Conservation (phyloP, 1,140 invertebrate species). For the Muscidifurax raptorellus region DNA sequence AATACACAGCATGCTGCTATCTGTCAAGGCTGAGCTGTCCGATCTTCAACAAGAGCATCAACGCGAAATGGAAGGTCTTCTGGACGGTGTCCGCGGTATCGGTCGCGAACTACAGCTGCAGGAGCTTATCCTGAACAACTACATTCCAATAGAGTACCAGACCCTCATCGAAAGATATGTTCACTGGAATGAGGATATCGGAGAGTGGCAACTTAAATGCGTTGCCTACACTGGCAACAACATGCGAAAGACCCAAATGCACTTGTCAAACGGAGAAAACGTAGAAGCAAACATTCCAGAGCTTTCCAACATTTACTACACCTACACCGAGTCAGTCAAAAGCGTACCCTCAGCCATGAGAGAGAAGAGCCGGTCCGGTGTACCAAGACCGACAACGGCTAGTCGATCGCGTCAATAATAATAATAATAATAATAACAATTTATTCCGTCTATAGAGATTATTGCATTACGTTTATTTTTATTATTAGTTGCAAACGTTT, state of each 20-base stretch:
- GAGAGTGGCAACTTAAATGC: conserved; percentile 98
- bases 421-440: not conserved
- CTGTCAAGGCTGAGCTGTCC: conserved; percentile 89
- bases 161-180: conserved; percentile 94
- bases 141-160: conserved; percentile 95
- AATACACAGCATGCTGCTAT: conserved; percentile 87
- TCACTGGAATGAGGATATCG: conserved; percentile 98
- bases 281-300: not conserved
- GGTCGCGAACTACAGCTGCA: conserved; percentile 94
- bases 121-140: conserved; percentile 89
- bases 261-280: conserved; percentile 59
- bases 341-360: not conserved
- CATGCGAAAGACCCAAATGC: conserved; percentile 85
- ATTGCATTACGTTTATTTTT: not conserved
- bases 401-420: not conserved
- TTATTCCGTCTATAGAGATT: not conserved
- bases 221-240: conserved; percentile 99
- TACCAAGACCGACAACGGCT: not conserved
- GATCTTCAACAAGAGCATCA: conserved; percentile 96
- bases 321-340: not conserved
- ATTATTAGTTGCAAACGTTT: not conserved
- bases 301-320: not conserved
- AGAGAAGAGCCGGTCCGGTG: not conserved
- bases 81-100: conserved; percentile 93
- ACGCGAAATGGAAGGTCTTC: conserved; percentile 95